Percentiles rank a stretch among this genome's conserved stretches.
These are phyloP conservation scores for Carcinoscorpius rotundicauda DNA, from an alignment of 1,140 invertebrate species.

Conservation along the genomic window DNA sequence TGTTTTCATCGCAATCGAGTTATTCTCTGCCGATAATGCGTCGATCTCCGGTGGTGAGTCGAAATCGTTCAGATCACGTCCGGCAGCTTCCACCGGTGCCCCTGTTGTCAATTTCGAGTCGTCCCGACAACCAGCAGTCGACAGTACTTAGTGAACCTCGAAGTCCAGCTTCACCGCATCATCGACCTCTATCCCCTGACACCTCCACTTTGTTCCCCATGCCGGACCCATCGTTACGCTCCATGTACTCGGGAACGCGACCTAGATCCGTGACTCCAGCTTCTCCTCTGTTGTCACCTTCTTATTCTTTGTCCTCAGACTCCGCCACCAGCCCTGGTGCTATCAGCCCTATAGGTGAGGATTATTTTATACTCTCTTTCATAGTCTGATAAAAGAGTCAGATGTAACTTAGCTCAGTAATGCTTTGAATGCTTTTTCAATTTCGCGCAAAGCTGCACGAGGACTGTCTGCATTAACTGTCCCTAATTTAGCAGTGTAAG, in stretches of 20 bases:
- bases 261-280: conserved; percentile 8
- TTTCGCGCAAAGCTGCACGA: not conserved
- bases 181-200: conserved; percentile 15
- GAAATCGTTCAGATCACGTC: conserved; percentile 16
- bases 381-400: not conserved
- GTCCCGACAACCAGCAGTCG: conserved; percentile 13
- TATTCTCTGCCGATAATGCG: conserved; percentile 14
- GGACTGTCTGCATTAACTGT: not conserved
- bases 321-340: conserved; percentile 12
- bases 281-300: conserved; percentile 15
- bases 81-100: conserved; percentile 15
- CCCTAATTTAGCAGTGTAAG: not conserved
- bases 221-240: conserved; percentile 12
- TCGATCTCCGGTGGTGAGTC: conserved; percentile 16
- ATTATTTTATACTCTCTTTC: not conserved
- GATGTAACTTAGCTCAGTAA: not conserved
- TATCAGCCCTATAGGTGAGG: conserved; percentile 16
- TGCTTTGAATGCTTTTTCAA: not conserved
- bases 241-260: conserved; percentile 7
- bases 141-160: not conserved
- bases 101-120: conserved; percentile 12
- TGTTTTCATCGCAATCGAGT: conserved; percentile 13
- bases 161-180: conserved; percentile 4
- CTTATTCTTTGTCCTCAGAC: conserved; percentile 14
- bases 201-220: not conserved